Evolutionary conservation across 2,113 vertebrate genomes (phyloP), one percentile per base, ranked within the genome.

Genomic region (Leucopsar rothschildi): DNA sequence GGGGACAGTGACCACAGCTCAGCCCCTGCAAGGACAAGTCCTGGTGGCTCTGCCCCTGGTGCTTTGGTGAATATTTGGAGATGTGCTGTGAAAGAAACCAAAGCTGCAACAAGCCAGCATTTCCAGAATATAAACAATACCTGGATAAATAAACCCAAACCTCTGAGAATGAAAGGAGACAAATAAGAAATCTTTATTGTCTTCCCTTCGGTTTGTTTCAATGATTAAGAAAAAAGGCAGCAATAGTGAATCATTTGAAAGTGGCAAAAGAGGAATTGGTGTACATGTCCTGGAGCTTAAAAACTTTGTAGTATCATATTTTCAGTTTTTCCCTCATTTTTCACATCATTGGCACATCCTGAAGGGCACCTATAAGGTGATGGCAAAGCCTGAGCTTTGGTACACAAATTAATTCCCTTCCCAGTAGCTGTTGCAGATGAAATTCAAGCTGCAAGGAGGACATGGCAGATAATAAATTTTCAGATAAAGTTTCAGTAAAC

Each of bases 21-120:
- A 53, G 29, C 27, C 35, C 59, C 40, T 4, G 0, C 9, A 6
- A 8, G 33, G 27, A 50, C 64, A 59, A 0, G 3, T 42, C 11
- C 25, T 60, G 57, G 7, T 37, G 66, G 21, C 21, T 21, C 15
- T 35, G 17, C 47, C 20, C 25, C 35, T 35, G 22, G 9, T 29
- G 21, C 15, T 4, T 15, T 24, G 1, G 29, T 23, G 63, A 12
- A 11, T 35, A 29, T 44, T 21, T 68, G 57, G 61, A 55, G 45
- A 49, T 59, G 45, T n/a, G 27, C 31, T 80, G 4, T 49, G 37
- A 35, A 82, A 63, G 35, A 49, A 75, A 55, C 18, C 37, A 73
- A 57, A 66, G 19, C 33, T 90, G 25, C 61, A 64, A 33, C 28
- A 73, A 61, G 17, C 19, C 22, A 80, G 10, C 19, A 13, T 23